Evolutionary conservation across 2,797 vertebrate species (phyloP).

Genomic region (Erethizon dorsatum): DNA sequence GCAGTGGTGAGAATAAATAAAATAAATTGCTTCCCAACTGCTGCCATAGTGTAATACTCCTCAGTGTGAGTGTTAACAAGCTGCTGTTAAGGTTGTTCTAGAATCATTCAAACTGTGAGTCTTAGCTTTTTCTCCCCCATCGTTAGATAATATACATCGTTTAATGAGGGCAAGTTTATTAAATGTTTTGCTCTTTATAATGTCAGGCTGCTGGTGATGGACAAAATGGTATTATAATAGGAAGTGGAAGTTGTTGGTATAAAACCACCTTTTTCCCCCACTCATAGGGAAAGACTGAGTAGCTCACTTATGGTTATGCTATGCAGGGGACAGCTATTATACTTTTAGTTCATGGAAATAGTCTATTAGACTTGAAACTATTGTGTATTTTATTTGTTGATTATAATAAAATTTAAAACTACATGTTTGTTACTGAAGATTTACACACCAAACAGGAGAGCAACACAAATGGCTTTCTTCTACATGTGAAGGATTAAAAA

Average conservation of each 20-base stretch:
- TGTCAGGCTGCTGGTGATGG: slow-evolving; percentile 61
- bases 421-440: slow-evolving; percentile 69
- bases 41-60: slow-evolving; percentile 65
- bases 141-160: slow-evolving; percentile 52
- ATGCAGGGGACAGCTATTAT: slow-evolving; percentile 52
- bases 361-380: slow-evolving; percentile 58
- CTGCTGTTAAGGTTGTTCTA: slow-evolving; percentile 76
- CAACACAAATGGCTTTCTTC: slow-evolving; percentile 19
- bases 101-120: slow-evolving; percentile 69
- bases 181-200: slow-evolving; percentile 78
- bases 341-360: slow-evolving; percentile 79
- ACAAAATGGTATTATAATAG: slow-evolving; percentile 73
- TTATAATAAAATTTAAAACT: slow-evolving; percentile 82
- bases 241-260: slow-evolving; percentile 60
- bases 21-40: slow-evolving; percentile 78
- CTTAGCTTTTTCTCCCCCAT: slow-evolving; percentile 67
- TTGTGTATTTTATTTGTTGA: slow-evolving; percentile 64
- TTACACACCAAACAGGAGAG: slow-evolving; percentile 42
- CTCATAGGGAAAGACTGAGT: slow-evolving; percentile 62
- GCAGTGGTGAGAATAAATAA: slow-evolving; percentile 76
- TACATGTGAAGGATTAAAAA: slow-evolving; percentile 23
- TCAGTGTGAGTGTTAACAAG: slow-evolving; percentile 77
- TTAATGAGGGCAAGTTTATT: slow-evolving; percentile 79
- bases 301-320: slow-evolving; percentile 71
- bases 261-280: slow-evolving; percentile 1